A percentile compares a stretch with the other conserved stretches of the same genome.
Conservation (phyloP, 2,888 invertebrate species). For the Eupsilia transversa region DNA sequence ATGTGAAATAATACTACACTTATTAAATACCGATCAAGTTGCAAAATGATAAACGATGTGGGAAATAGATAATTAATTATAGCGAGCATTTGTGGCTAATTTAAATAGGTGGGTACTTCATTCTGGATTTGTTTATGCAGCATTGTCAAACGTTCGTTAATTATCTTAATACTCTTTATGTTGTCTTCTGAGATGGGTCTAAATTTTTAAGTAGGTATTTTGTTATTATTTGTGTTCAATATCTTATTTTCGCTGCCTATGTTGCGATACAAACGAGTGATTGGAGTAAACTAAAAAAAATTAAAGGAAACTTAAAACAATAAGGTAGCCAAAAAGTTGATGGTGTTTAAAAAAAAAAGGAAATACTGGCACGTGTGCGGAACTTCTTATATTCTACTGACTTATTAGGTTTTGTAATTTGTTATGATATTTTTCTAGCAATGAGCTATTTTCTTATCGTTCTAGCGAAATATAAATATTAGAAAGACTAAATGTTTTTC, state of each 20-base stretch:
- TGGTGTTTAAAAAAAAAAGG: not conserved
- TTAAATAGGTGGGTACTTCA: not conserved
- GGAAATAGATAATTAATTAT: not conserved
- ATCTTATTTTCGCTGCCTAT: not conserved
- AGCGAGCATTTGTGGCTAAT: conserved; percentile 17
- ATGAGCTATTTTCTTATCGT: conserved; percentile 13
- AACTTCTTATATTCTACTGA: conserved; percentile 1
- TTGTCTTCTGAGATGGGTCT: not conserved
- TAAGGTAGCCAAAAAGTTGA: not conserved
- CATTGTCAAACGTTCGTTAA: not conserved
- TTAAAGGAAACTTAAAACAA: not conserved
- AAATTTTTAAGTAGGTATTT: not conserved
- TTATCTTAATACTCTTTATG: conserved; percentile 6
- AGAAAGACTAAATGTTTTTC: conserved; percentile 9
- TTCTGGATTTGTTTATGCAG: not conserved
- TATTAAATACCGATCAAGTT: not conserved
- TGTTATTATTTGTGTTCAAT: conserved; percentile 2
- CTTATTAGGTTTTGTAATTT: conserved; percentile 16
- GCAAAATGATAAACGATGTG: conserved; percentile 9
- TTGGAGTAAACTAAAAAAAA: not conserved
- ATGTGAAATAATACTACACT: not conserved
- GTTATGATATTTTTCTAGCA: conserved; percentile 18
- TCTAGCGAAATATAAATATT: conserved; percentile 15
- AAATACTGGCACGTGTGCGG: not conserved
- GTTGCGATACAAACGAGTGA: conserved; percentile 1